These are phyloP conservation scores for Sinocyclocheilus rhinocerous DNA, from an alignment of 2,113 vertebrate genomes.

Conservation along the genomic window DNA sequence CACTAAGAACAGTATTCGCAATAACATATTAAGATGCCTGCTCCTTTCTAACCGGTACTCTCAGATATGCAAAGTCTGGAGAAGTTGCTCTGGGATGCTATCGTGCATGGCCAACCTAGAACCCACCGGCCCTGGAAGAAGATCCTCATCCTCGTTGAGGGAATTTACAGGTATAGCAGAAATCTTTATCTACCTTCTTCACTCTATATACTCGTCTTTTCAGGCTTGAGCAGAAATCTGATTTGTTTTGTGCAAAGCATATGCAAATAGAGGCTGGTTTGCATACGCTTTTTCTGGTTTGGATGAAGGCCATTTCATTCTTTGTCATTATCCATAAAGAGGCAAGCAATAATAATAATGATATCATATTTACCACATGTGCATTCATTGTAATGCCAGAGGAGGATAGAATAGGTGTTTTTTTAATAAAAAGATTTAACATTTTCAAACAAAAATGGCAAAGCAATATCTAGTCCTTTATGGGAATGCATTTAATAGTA, in stretches of 20 bases:
- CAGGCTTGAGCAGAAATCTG: neutral
- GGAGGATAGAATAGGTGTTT: too few relatives aligned
- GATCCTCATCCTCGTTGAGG: conserved; percentile 90
- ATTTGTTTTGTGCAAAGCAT: neutral
- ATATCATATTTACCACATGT: too few relatives aligned
- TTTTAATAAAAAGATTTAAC: too few relatives aligned
- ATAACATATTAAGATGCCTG: neutral
- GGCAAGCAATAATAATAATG: too few relatives aligned
- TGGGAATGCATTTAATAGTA: neutral
- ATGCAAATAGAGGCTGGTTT: too few relatives aligned
- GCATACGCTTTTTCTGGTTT: too few relatives aligned
- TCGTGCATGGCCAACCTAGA: conserved; percentile 92
- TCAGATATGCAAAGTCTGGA: conserved; percentile 97
- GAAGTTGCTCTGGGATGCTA: conserved; percentile 91
- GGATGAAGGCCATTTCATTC: too few relatives aligned
- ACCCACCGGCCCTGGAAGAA: conserved; percentile 98
- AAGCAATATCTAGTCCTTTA: neutral
- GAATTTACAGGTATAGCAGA: conserved; percentile 90
- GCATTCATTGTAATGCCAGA: too few relatives aligned
- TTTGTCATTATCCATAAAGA: too few relatives aligned
- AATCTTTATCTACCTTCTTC: too few relatives aligned
- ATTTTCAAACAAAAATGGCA: too few relatives aligned
- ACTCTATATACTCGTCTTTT: too few relatives aligned
- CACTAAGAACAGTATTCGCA: neutral
- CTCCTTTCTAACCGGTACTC: neutral